Base-by-base conservation (phyloP, 2,888 invertebrate genomes). In the Tineola bisselliella region DNA sequence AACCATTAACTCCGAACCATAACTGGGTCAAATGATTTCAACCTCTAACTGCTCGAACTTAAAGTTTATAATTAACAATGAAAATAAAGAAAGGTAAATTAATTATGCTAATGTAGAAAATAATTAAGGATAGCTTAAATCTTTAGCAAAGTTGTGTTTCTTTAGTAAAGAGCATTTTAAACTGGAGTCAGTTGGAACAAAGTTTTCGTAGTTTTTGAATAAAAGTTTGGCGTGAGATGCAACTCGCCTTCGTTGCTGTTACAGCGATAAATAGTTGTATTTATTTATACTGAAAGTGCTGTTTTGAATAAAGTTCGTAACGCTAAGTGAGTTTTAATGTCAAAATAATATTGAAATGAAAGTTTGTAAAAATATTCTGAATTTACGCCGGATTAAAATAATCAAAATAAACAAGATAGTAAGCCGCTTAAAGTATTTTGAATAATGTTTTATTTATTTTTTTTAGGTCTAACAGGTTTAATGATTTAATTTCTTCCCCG, bases 161-260 rank as follows among this genome's bases (percentile, higher is more conserved):
- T 48, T 48, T 6, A 48, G 48, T 48, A 17, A 13, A 48, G 15
- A 17, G 8, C 15, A 13, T 13, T 15, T 48, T 48, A 48, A 48
- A 48, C n/a, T 15, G 13, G 38, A 38, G 38, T 17, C 15, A 48
- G 48, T 48, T 13, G 48, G 48, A 15, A 5, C 10, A 17, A 48
- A 48, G 4, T 48, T 48, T 48, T 48, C 48, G 38, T 38, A 38
- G 38, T 2, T 8, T 48, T 17, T 17, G 5, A 17, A 48, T 48
- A 48, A 48, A 38, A 38, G 13, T 48, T 48, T 48, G 48, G 48
- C 48, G 48, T 17, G 15, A 48, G 48, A 48, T 48, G 48, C 48
- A 13, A 48, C 12, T 48, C n/a, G 13, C 48, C 6, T 43, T 43
- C 43, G 25, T 43, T 17, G 17, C 48, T 48, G n/a, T 48, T 15